phyloP scores from a whole-genome alignment of 1,140 invertebrate species.

The Idris sp. region DNA sequence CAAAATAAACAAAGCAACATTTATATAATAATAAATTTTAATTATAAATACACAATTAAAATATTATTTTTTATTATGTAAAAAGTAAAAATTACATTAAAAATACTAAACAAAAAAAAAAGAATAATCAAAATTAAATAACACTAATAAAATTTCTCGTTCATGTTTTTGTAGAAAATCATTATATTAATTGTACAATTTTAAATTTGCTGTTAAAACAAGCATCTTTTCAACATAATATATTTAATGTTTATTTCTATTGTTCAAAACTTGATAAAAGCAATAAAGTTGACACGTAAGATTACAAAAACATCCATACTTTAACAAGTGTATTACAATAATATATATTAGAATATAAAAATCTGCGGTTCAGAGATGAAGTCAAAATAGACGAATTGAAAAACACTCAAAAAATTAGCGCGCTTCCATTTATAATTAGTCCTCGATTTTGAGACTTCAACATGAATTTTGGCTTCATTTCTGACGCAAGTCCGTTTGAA shows the following conservation, averaged over 20 bases:
- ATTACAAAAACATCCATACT: slow-evolving; percentile 57
- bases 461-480: slow-evolving; percentile 34
- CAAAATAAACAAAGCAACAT: too few species aligned
- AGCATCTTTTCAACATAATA: slow-evolving; percentile 45
- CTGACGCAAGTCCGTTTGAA: slow-evolving; percentile 25
- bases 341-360: slow-evolving; percentile 58
- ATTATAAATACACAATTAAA: too few species aligned
- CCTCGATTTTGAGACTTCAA: neutral
- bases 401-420: too few species aligned
- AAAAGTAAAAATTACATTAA: too few species aligned
- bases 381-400: slow-evolving; percentile 24
- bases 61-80: too few species aligned
- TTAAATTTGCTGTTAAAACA: slow-evolving; percentile 35
- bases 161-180: too few species aligned
- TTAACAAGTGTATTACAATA: slow-evolving; percentile 54
- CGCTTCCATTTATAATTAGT: too few species aligned
- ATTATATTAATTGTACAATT: too few species aligned
- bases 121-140: too few species aligned
- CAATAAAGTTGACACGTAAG: slow-evolving; percentile 49
- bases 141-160: too few species aligned
- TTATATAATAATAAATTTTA: too few species aligned
- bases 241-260: slow-evolving; percentile 43
- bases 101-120: too few species aligned
- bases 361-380: slow-evolving; percentile 37
- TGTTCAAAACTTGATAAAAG: slow-evolving; percentile 45